These are phyloP conservation scores for Polyommatus icarus DNA, from an alignment of 2,888 invertebrate genomes.

Conservation along the genomic window DNA sequence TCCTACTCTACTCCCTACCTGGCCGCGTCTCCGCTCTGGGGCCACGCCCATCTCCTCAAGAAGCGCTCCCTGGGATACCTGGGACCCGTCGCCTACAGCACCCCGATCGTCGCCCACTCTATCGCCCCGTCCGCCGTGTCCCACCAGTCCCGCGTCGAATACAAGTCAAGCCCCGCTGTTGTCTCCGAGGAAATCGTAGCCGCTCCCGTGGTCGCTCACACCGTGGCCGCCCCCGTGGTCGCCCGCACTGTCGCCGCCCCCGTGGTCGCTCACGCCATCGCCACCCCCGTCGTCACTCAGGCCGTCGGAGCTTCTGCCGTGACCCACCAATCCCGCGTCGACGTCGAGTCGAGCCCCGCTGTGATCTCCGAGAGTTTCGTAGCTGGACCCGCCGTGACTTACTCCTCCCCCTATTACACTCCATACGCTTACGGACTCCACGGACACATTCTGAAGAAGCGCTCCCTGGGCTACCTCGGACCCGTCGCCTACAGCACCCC, in stretches of 20 bases:
- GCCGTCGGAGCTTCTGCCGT: slow-evolving; percentile 65
- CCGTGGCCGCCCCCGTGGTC: slow-evolving; percentile 40
- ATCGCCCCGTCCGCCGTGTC: slow-evolving; percentile 48
- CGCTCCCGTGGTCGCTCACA: slow-evolving; percentile 40
- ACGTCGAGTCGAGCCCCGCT: slow-evolving; percentile 46
- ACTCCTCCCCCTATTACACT: slow-evolving; percentile 42
- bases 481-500: slow-evolving; percentile 47
- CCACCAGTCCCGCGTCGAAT: slow-evolving; percentile 44
- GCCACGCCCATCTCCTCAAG: slow-evolving; percentile 47
- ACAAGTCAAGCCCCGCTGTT: slow-evolving; percentile 38
- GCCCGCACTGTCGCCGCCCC: not conserved
- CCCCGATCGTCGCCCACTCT: slow-evolving; percentile 50
- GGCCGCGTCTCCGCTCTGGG: slow-evolving; percentile 9
- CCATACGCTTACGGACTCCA: slow-evolving; percentile 44
- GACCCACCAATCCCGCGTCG: slow-evolving; percentile 77
- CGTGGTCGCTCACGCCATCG: slow-evolving; percentile 46
- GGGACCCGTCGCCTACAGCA: slow-evolving; percentile 48
- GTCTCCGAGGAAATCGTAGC: slow-evolving; percentile 47
- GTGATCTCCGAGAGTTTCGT: slow-evolving; percentile 40
- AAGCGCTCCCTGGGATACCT: slow-evolving; percentile 49
- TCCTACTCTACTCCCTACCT: slow-evolving; percentile 48
- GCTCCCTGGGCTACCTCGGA: slow-evolving; percentile 44
- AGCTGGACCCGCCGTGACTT: slow-evolving; percentile 43
- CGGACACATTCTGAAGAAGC: slow-evolving; percentile 58
- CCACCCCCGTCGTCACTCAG: slow-evolving; percentile 47